phyloP scores from a whole-genome alignment of 2,797 vertebrate genomes.

The Periophthalmus magnuspinnatus region DNA sequence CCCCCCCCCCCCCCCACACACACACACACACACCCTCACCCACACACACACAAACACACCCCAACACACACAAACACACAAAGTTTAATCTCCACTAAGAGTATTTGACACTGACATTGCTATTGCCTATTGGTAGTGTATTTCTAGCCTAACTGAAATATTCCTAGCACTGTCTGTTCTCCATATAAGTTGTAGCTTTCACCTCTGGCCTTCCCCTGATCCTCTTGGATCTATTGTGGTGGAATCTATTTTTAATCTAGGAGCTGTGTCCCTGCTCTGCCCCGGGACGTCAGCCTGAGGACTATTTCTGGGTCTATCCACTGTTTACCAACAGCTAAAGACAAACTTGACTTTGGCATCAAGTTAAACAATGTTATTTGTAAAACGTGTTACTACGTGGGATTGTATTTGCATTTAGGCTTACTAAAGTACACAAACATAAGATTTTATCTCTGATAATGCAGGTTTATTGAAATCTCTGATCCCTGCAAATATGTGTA shows the following conservation, averaged over 20 bases:
- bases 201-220: neutral
- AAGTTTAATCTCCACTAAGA: too few relatives aligned
- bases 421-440: too few relatives aligned
- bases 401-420: neutral
- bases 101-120: too few relatives aligned
- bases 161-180: neutral
- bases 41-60: too few relatives aligned
- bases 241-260: neutral
- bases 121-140: too few relatives aligned
- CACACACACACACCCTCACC: too few relatives aligned
- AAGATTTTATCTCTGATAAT: neutral
- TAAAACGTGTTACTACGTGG: neutral
- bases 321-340: neutral
- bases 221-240: neutral
- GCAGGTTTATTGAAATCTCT: neutral
- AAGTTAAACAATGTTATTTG: neutral
- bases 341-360: conserved; percentile 5
- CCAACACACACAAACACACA: too few relatives aligned
- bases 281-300: neutral
- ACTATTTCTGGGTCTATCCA: neutral
- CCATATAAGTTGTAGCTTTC: neutral
- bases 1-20: too few relatives aligned
- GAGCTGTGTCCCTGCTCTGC: neutral
- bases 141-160: too few relatives aligned
- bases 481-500: too few relatives aligned